Evolutionary conservation across 2,888 invertebrate genomes (phyloP).

Genomic region (Sturmia bella): DNA sequence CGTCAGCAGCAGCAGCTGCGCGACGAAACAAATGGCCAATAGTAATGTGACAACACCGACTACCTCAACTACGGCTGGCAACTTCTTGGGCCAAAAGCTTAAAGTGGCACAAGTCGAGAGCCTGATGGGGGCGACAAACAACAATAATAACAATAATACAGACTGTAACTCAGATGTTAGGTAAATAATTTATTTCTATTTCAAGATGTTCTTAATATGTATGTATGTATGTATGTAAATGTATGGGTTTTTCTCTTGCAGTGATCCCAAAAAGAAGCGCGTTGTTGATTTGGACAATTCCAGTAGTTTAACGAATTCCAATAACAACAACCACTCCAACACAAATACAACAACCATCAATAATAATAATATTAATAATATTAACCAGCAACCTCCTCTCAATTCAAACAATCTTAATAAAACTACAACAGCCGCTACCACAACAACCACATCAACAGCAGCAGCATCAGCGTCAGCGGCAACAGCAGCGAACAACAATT

Average conservation of each 20-base stretch:
- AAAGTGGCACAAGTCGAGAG: slow-evolving; percentile 80
- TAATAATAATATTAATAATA: no score
- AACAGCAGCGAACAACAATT: slow-evolving; percentile 69
- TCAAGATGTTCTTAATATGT: background rate
- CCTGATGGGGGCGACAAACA: slow-evolving; percentile 74
- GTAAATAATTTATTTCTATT: slow-evolving; percentile 72
- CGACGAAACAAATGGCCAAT: slow-evolving; percentile 48
- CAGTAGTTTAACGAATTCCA: slow-evolving; percentile 68
- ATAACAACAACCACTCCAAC: slow-evolving; percentile 35
- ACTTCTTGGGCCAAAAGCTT: slow-evolving; percentile 79
- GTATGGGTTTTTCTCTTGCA: slow-evolving; percentile 68
- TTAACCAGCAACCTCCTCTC: slow-evolving; percentile 68
- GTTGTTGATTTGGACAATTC: slow-evolving; percentile 76
- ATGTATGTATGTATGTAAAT: background rate
- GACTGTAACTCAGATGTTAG: slow-evolving; percentile 79
- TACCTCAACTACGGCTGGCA: slow-evolving; percentile 78
- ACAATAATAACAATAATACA: slow-evolving; percentile 53
- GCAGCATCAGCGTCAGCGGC: slow-evolving; percentile 20
- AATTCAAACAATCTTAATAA: slow-evolving; percentile 65
- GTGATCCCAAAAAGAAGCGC: slow-evolving; percentile 81
- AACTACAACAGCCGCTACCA: slow-evolving; percentile 9
- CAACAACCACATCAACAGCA: slow-evolving; percentile 25
- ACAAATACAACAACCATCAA: slow-evolving; percentile 65
- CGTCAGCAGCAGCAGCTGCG: slow-evolving; percentile 38
- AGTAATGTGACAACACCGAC: slow-evolving; percentile 72